Evolutionary conservation across 1,140 invertebrate species (phyloP), one percentile per base, ranked within the genome.

Genomic region (Lanistes nyassanus): DNA sequence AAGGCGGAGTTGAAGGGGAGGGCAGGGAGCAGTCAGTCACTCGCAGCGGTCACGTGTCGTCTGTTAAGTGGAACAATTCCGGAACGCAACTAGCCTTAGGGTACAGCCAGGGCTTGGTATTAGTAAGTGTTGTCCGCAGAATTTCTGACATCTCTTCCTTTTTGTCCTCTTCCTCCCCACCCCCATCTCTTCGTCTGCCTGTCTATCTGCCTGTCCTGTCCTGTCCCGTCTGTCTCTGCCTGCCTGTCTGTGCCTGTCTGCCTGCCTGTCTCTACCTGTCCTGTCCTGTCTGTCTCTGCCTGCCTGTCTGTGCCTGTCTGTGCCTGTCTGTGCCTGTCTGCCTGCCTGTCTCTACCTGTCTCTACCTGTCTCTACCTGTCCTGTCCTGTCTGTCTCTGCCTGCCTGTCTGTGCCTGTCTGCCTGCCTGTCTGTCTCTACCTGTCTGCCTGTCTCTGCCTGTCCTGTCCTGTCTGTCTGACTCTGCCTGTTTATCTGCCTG

Each of bases 1-100:
- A 23, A 26, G 56, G 56, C 23, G 42, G 42, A 16, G 42, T 9
- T 13, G 42, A 47, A 47, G 42, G 42, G 9, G 42, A 13, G 9
- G 42, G 42, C 42, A 47, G 19, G 42, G 42, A 6, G 9, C 42
- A 9, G 42, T 16, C 42, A 9, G 19, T 16, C 42, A 42, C 73
- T n/a, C 66, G 56, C 73, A 71, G 56, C 36, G 65, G 60, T 69
- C 75, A 75, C 64, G 69, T 80, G 29, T 75, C 79, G 16, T 62
- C 72, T 39, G 31, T 80, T 11, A 58, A 55, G 11, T 80, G 79
- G 79, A 39, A 80, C 23, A 62, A 62, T 11, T 29, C 55, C 0
- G 79, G 79, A 29, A 60, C 31, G 16, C 26, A 66, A 23, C 21
- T 76, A 26, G 69, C 58, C 13, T 71, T 77, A 21, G 79, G 71